Percentiles rank a stretch among this genome's conserved stretches.
Evolutionary conservation across 2,888 invertebrate genomes (phyloP).

Genomic region (Cheilosia vulpina): DNA sequence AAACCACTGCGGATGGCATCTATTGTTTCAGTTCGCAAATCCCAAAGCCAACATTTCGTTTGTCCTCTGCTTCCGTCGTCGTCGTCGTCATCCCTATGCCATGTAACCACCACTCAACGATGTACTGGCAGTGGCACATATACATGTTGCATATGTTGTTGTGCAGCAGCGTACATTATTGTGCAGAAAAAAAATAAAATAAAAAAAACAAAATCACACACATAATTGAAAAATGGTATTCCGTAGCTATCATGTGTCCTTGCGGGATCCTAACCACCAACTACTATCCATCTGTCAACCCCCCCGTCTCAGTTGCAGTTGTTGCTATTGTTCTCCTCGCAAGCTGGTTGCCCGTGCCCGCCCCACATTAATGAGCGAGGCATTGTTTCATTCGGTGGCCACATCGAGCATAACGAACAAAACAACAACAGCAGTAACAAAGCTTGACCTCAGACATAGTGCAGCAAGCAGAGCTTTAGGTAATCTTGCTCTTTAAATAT

Average conservation of each 20-base stretch:
- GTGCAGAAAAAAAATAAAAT: neutral
- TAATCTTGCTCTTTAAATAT: constrained; percentile 71
- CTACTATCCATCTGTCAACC: constrained; percentile 70
- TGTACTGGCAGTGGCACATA: neutral
- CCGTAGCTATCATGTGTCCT: constrained; percentile 64
- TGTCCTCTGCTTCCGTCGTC: constrained; percentile 19
- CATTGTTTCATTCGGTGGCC: constrained; percentile 60
- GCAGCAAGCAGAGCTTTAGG: constrained; percentile 56
- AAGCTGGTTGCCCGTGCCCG: constrained; percentile 11
- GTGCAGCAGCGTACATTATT: constrained; percentile 3
- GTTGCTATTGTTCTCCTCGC: constrained; percentile 52
- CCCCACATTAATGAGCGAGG: constrained; percentile 20
- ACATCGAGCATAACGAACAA: constrained; percentile 46
- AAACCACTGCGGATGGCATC: constrained; percentile 58
- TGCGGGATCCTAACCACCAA: constrained; percentile 62
- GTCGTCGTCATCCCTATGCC: neutral
- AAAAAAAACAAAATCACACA: constrained; percentile 44
- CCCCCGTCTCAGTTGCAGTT: constrained; percentile 66
- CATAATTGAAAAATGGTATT: constrained; percentile 65
- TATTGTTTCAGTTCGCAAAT: constrained; percentile 65
- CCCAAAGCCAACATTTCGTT: constrained; percentile 48
- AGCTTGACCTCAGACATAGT: constrained; percentile 71
- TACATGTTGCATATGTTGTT: constrained; percentile 60
- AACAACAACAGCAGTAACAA: constrained; percentile 55
- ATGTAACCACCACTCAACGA: constrained; percentile 10